phyloP scores from a whole-genome alignment of 2,797 vertebrate genomes.

The Rhinophrynus dorsalis region DNA sequence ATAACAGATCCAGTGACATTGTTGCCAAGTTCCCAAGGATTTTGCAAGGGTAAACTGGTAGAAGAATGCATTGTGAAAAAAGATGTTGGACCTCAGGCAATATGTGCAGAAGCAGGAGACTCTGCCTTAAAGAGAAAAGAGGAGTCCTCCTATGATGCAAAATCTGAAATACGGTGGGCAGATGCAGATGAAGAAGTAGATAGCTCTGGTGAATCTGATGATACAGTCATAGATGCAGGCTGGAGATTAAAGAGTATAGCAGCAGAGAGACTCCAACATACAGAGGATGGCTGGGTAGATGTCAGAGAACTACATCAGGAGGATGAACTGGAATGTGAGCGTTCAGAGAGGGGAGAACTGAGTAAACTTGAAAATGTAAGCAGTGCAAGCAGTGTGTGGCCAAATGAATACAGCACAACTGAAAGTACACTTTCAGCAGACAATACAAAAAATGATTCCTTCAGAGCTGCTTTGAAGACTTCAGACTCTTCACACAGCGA shows the following conservation, averaged over 20 bases:
- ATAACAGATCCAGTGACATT: slow-evolving; percentile 7
- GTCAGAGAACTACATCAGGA: background rate
- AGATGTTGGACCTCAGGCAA: slow-evolving; percentile 12
- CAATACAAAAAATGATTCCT: background rate
- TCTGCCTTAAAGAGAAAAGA: slow-evolving; percentile 2
- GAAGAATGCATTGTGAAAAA: background rate
- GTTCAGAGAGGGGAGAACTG: background rate
- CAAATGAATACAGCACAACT: background rate
- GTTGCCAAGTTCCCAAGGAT: background rate
- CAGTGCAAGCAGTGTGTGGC: background rate
- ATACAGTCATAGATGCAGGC: slow-evolving; percentile 81
- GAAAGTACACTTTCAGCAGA: background rate
- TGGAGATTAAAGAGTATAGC: slow-evolving; percentile 21
- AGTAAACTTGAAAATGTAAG: no score
- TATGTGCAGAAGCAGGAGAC: background rate
- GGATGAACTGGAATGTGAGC: background rate
- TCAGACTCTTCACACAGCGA: slow-evolving; percentile 31
- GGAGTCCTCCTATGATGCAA: slow-evolving; percentile 32
- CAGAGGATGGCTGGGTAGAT: slow-evolving; percentile 32
- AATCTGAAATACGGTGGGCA: slow-evolving; percentile 48
- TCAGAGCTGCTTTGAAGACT: background rate
- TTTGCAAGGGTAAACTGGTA: slow-evolving; percentile 4
- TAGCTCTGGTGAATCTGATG: slow-evolving; percentile 88
- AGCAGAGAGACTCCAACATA: background rate
- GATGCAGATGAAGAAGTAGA: slow-evolving; percentile 72